Conservation (phyloP, 2,888 invertebrate species). For the Myopa tessellatipennis region DNA sequence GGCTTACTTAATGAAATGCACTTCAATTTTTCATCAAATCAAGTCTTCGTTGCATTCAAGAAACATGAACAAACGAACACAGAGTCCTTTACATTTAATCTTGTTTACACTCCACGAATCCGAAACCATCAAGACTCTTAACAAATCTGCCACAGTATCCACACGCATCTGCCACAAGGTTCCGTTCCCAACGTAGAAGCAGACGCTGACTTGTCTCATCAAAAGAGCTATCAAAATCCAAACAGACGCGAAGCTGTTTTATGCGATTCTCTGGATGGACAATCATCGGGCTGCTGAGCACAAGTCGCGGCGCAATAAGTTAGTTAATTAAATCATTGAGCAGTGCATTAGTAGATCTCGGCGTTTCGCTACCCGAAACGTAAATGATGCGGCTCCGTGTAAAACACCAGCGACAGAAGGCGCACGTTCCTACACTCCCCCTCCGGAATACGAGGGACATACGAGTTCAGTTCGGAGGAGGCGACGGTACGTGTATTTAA, state of each 20-base stretch:
- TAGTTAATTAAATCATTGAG: conserved; percentile 37
- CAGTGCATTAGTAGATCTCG: conserved; percentile 28
- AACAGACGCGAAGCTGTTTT: neutral
- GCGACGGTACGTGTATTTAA: conserved; percentile 32
- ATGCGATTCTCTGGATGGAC: conserved; percentile 8
- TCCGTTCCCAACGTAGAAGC: too few relatives aligned
- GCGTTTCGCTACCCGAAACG: conserved; percentile 40
- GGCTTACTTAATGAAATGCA: conserved; percentile 35
- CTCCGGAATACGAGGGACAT: too few relatives aligned
- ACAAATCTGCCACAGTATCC: too few relatives aligned
- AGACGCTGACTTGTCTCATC: conserved; percentile 9
- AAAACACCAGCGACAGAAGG: neutral
- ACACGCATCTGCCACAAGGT: too few relatives aligned
- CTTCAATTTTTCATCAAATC: too few relatives aligned
- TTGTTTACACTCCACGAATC: too few relatives aligned
- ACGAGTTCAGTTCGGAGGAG: neutral
- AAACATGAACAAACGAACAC: too few relatives aligned
- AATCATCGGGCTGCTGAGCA: too few relatives aligned
- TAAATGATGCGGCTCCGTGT: conserved; percentile 18
- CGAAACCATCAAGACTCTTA: too few relatives aligned
- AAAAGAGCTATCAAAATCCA: neutral
- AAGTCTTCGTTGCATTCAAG: too few relatives aligned
- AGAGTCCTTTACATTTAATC: too few relatives aligned
- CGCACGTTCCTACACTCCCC: neutral
- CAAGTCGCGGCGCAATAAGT: conserved; percentile 18